Evolutionary conservation across 2,113 vertebrate genomes (phyloP), one percentile per base, ranked within the genome.

Genomic region (Tupaia chinensis): DNA sequence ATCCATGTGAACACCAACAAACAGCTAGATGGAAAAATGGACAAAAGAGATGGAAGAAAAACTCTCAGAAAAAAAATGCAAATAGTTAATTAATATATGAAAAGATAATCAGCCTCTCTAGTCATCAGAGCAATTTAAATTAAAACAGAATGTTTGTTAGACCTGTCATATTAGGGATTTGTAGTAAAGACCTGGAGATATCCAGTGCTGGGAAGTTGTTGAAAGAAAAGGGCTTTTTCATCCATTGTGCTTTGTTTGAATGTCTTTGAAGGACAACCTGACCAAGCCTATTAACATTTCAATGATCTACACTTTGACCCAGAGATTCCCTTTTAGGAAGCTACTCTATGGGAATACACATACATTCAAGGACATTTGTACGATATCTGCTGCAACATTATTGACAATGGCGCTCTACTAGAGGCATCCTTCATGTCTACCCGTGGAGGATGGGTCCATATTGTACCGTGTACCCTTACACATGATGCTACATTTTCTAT

Each of bases 41-140:
- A 22, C 79, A 29, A 61, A 83, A 68, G 20, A 73, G 9, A 83
- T 29, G 32, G 22, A 73, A 23, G 83, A 91, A 32, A 91, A 87
- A 87, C 10, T 74, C 82, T 60, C 91, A 73, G 65, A 91, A 32
- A 68, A 91, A 32, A 81, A 89, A 72, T 66, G 58, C 23, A 86
- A 80, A 91, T 69, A 32, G 44, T 73, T 63, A 93, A 87, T 8
- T 54, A 3, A 22, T 32, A 23, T 73, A 78, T 69, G 8, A 94
- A 85, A 91, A 34, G 32, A 63, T 20, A 7, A 80, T 65, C 61
- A 58, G n/a, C 9, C 54, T 79, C 9, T 44, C 25, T 53, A 25
- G 70, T 69, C 87, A 79, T 20, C 56, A 89, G 54, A 81, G 44
- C 88, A 79, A 85, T 58, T 80, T 27, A 91, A 84, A 22, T 66